phyloP scores from a whole-genome alignment of 2,113 vertebrate genomes.

The Mellivora capensis region DNA sequence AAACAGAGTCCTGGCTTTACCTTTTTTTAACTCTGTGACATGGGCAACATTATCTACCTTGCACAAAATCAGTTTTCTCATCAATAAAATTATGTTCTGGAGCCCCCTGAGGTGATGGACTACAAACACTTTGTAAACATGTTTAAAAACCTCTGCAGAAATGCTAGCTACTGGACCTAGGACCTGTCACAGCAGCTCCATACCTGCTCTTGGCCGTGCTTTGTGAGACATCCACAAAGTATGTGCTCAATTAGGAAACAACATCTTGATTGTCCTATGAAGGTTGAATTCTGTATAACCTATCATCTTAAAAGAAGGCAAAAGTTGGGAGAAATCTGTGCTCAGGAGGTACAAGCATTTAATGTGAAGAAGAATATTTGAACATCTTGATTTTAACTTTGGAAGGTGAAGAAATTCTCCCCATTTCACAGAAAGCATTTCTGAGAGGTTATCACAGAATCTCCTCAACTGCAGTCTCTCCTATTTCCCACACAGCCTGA shows the following conservation, averaged over 20 bases:
- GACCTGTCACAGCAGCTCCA: too few relatives aligned
- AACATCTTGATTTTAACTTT: not conserved
- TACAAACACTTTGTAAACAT: not conserved
- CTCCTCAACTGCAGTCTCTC: not conserved
- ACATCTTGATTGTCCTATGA: not conserved
- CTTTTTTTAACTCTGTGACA: not conserved
- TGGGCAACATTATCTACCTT: not conserved
- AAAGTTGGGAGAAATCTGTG: not conserved
- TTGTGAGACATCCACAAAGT: not conserved
- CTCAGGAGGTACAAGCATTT: not conserved
- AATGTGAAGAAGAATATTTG: not conserved
- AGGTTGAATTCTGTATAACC: not conserved
- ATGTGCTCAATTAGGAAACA: not conserved
- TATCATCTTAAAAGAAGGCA: not conserved
- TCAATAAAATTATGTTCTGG: not conserved
- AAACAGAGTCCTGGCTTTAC: not conserved
- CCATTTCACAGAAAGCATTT: not conserved
- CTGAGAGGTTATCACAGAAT: not conserved
- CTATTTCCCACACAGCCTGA: not conserved
- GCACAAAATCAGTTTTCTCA: not conserved
- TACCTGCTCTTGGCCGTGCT: not conserved
- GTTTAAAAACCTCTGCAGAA: not conserved
- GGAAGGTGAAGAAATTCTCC: not conserved
- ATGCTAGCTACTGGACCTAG: not conserved
- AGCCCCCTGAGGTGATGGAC: not conserved